Evolutionary conservation across 2,888 invertebrate species (phyloP).

Genomic region (Beris chalybata): DNA sequence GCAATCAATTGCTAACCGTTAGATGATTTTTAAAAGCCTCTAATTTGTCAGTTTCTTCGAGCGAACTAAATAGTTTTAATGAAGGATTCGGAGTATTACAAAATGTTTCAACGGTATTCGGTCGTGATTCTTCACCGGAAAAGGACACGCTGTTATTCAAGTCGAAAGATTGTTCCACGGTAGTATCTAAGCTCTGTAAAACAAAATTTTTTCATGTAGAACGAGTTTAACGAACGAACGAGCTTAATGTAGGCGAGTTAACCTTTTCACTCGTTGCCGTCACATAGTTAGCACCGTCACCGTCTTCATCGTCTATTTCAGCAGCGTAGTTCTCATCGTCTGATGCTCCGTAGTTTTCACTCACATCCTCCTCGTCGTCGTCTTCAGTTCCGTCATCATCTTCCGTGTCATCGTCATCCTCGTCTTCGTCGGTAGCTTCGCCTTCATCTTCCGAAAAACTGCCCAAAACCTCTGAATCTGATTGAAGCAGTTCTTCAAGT

Average conservation of each 20-base stretch:
- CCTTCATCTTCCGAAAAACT: slow-evolving; percentile 65
- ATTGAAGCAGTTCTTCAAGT: slow-evolving; percentile 9
- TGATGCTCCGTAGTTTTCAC: slow-evolving; percentile 43
- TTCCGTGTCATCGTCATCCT: slow-evolving; percentile 49
- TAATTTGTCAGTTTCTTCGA: slow-evolving; percentile 49
- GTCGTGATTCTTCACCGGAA: slow-evolving; percentile 36
- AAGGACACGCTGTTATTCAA: slow-evolving; percentile 39
- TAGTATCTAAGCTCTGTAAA: slow-evolving; percentile 21
- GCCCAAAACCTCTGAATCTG: slow-evolving; percentile 59
- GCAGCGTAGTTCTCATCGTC: slow-evolving; percentile 42
- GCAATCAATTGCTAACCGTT: slow-evolving; percentile 43
- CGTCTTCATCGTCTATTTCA: slow-evolving; percentile 39
- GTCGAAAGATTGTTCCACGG: slow-evolving; percentile 19
- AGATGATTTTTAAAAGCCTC: slow-evolving; percentile 48
- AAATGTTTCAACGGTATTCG: slow-evolving; percentile 47
- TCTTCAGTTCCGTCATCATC: slow-evolving; percentile 45
- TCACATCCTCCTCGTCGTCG: slow-evolving; percentile 47
- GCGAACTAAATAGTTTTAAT: slow-evolving; percentile 48
- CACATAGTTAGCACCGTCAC: slow-evolving; percentile 42
- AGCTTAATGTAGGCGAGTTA: not conserved
- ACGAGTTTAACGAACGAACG: too few relatives aligned
- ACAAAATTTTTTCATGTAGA: not conserved
- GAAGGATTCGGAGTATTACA: slow-evolving; percentile 50
- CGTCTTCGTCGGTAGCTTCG: slow-evolving; percentile 58
- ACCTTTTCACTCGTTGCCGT: slow-evolving; percentile 32